These are phyloP conservation scores for Spodoptera exigua DNA, from an alignment of 2,888 invertebrate genomes.

Conservation along the genomic window DNA sequence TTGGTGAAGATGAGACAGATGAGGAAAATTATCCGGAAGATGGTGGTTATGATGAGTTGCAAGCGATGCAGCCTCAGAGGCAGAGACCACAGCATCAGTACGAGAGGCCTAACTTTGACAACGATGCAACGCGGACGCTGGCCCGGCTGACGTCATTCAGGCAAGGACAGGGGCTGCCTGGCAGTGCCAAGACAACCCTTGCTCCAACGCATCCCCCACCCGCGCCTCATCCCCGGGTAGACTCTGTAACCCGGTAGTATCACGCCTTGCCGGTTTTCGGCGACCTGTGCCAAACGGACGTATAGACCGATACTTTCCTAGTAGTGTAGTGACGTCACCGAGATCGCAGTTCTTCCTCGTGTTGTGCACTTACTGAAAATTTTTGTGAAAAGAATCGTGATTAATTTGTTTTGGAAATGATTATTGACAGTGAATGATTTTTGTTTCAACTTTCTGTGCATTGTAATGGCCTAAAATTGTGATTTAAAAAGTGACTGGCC, in stretches of 20 bases:
- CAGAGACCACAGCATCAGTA: conserved; percentile 83
- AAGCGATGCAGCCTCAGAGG: conserved; percentile 81
- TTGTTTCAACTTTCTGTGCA: conserved; percentile 36
- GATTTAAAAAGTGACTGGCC: conserved; percentile 56
- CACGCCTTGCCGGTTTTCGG: conserved; percentile 87
- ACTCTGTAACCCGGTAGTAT: conserved; percentile 88
- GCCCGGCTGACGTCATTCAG: conserved; percentile 83
- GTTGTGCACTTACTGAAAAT: conserved; percentile 52
- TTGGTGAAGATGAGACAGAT: conserved; percentile 83
- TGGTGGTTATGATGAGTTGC: conserved; percentile 82
- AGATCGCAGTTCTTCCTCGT: conserved; percentile 81
- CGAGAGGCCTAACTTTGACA: conserved; percentile 86
- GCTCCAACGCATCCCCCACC: conserved; percentile 80
- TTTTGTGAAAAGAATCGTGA: conserved; percentile 54
- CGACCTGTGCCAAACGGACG: conserved; percentile 89
- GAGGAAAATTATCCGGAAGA: conserved; percentile 83
- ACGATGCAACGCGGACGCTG: conserved; percentile 77
- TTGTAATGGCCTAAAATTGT: conserved; percentile 45
- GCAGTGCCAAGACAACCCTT: conserved; percentile 69
- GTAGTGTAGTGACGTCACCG: conserved; percentile 73
- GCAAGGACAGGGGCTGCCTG: conserved; percentile 75
- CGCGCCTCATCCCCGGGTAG: conserved; percentile 80
- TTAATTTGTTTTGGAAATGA: conserved; percentile 32
- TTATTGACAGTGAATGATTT: conserved; percentile 52
- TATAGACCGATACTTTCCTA: conserved; percentile 74